Base-by-base conservation (phyloP, 2,888 invertebrate species). In the Calliscelio sp. region DNA sequence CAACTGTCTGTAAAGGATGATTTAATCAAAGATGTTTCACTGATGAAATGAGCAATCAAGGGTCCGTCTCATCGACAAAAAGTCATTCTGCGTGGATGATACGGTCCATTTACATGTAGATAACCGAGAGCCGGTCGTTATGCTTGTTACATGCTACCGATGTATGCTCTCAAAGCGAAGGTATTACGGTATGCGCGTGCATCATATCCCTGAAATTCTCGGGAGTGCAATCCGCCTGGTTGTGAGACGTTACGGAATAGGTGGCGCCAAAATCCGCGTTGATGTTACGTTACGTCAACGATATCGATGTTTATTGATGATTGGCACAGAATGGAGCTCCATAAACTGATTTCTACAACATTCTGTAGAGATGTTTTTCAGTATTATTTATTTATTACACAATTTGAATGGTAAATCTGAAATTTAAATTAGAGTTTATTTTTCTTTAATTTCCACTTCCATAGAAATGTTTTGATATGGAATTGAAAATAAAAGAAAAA, bases 161-260 rank as follows among this genome's bases (percentile, higher is more conserved):
- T 71, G 46, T 79, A 65, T 61, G 51, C 66, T 66, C n/a, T n/a
- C 63, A 77, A 77, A 66, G 66, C 46, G 55, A 41, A 73, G 53
- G 63, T 53, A 74, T 63, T 63, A 74, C 41, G 38, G 55, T 32
- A 68, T 51, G 41, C 35, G 38, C 25, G 46, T 66, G 63, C 59
- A 57, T 83, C 73, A 83, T 83, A 75, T 44, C 14, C 57, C 63
- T 71, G 74, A 84, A 74, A 80, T 68, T 78, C 79, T 73, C 74
- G 49, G 51, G 68, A 63, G 53, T 24, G 22, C 38, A 61, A 74
- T 74, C 22, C 49, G 57, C 46, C 22, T 1, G 32, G 16, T n/a
- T 49, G 18, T n/a, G 41, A 70, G 38, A 49, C 22, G 49, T 49
- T 11, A 32, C 14, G 53, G 53, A 59, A 38, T 38, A 38, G 59